These are phyloP conservation scores for Enhydra lutris DNA, from an alignment of 2,113 vertebrate genomes.

Conservation along the genomic window DNA sequence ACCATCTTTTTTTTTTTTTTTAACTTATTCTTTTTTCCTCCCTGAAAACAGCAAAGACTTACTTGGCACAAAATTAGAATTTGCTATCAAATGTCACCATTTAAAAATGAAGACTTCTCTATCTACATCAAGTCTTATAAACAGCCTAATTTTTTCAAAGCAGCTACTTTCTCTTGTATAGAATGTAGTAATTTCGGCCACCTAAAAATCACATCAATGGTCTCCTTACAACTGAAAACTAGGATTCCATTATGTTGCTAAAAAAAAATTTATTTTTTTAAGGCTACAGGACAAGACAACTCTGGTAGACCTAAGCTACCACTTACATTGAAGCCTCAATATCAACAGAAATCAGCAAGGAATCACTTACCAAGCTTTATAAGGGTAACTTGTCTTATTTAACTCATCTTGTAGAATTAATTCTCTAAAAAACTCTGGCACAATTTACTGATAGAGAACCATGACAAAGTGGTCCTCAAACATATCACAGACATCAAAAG, in stretches of 20 bases:
- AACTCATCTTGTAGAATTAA: slow-evolving; percentile 11
- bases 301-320: neutral
- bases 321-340: neutral
- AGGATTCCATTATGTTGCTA: neutral
- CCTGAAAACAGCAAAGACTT: neutral
- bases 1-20: neutral
- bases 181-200: neutral
- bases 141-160: slow-evolving; percentile 9
- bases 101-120: slow-evolving; percentile 29
- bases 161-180: neutral
- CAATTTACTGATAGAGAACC: neutral
- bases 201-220: neutral
- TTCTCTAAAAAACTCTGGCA: slow-evolving; percentile 39
- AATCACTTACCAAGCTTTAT: neutral
- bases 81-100: neutral
- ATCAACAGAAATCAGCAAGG: neutral
- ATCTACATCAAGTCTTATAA: neutral
- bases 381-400: neutral
- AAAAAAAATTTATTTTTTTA: neutral
- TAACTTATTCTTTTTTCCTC: neutral
- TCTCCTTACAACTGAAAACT: slow-evolving; percentile 13
- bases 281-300: neutral
- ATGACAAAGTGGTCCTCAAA: slow-evolving; percentile 3
- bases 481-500: neutral
- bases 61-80: neutral